Evolutionary conservation across 2,888 invertebrate genomes (phyloP), one percentile per base, ranked within the genome.

Genomic region (Chymomyza caudatula): DNA sequence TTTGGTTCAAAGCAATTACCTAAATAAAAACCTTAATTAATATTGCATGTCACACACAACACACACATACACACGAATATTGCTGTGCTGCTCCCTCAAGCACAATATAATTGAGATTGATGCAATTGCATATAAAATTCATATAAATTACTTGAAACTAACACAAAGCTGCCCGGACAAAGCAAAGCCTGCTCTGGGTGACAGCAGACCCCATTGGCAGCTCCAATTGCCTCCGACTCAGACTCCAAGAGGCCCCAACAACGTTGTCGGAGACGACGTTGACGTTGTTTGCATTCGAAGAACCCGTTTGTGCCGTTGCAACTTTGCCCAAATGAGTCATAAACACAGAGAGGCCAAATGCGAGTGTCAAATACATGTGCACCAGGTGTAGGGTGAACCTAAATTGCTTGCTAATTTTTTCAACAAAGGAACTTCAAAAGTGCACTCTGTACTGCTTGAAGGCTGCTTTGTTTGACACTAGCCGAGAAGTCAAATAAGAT

Each of bases 121-220:
- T 79, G 84, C 72, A 83, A 79, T 79, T 74, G 81, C 81, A 80
- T 80, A 79, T 83, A 74, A 80, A 77, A 80, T 83, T 69, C 66
- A 77, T 77, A 80, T 69, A 70, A 84, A 83, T 77, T 84, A 70
- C 75, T 71, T 67, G 69, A 59, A 53, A 70, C 78, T 71, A 63
- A 63, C 51, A 51, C 13, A 22, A 22, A 51, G 51, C 13, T 20
- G 19, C 13, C 4, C 19, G 15, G 51, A 11, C 20, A 8, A 51
- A n/a, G 5, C 47, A 47, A 19, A 47, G 47, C 47, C 47, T 17
- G 47, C 47, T 17, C 29, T 37, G 29, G 29, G 29, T 37, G 29
- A 37, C 29, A 37, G 29, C 29, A 37, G 29, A 37, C 29, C 29
- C 29, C 29, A 37, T 37, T 37, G 29, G 29, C 29, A 37, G 29